Conservation (phyloP, 92 coral and sea anemone species). For the Hydrozoanthus gracilis region DNA sequence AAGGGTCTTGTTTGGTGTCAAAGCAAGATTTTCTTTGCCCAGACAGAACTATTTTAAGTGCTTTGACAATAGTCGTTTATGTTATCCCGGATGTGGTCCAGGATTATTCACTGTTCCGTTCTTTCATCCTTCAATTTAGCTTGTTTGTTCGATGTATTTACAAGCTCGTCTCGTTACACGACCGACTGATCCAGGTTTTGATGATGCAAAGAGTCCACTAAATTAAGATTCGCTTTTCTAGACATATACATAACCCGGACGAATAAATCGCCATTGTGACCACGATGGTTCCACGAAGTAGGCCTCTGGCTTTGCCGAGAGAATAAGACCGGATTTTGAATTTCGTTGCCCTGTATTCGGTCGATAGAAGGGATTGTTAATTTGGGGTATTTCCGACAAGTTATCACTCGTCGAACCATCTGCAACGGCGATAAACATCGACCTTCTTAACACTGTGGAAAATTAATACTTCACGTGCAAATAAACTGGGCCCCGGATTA, state of each 20-base stretch:
- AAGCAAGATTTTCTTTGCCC: slow-evolving; percentile 12
- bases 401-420: slow-evolving; percentile 39
- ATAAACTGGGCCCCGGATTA: not conserved
- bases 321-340: not conserved
- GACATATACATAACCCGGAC: too few relatives aligned
- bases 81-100: slow-evolving; percentile 25
- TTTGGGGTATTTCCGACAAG: slow-evolving; percentile 43
- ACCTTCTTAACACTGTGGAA: slow-evolving; percentile 31
- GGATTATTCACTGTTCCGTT: not conserved
- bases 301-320: not conserved
- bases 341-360: slow-evolving; percentile 20
- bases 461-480: slow-evolving; percentile 40
- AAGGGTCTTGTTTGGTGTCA: not conserved
- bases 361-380: slow-evolving; percentile 39
- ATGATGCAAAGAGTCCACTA: not conserved
- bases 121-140: not conserved
- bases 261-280: too few relatives aligned
- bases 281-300: not conserved
- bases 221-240: not conserved
- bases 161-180: not conserved
- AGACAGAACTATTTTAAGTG: not conserved
- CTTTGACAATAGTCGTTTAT: not conserved
- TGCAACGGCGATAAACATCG: slow-evolving; percentile 45
- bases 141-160: not conserved
- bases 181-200: not conserved